Evolutionary conservation across 2,888 invertebrate genomes (phyloP), one percentile per base, ranked within the genome.

Genomic region (Drosophila pullipes): DNA sequence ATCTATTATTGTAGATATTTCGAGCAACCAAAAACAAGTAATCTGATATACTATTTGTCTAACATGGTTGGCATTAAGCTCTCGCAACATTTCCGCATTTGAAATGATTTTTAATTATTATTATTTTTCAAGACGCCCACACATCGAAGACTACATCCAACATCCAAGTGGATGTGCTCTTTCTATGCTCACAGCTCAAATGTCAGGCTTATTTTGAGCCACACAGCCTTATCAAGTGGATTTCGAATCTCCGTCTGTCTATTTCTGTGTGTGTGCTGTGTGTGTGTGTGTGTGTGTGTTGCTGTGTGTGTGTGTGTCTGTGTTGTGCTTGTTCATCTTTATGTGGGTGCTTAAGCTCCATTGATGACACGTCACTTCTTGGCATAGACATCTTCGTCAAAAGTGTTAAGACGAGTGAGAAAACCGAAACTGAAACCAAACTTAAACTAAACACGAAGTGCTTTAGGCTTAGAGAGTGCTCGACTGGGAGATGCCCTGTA

Each of bases 361-460:
- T 79, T 88, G 86, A 87, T 88, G 87, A 90, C 91, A 88, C 87
- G 87, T 88, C 87, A 90, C 63, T 89, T 82, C 76, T 90, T 88
- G 80, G 81, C 90, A 85, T 64, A 85, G 84, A 84, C 84, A 86
- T 87, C 85, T 89, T 90, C 84, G 87, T 87, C 91, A 90, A 84
- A 71, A 66, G 90, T 88, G 90, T 87, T 84, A 85, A 84, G 89
- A 81, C 81, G 85, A 83, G 83, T 86, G 83, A 83, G 83, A 80
- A 76, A 82, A 78, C 68, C 35, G 64, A 80, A 64, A 63, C 72
- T 49, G 61, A 66, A 76, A 61, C 28, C 28, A 74, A 77, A 74
- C 58, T 31, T 9, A 41, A 44, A 44, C 31, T 58, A 16, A 31
- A 11, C 10, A 31, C n/a, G 9, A 39, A 39, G 54, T 18, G 22